Evolutionary conservation across 2,797 vertebrate species (phyloP), one percentile per base, ranked within the genome.

Genomic region (Halcyon leucocephala): DNA sequence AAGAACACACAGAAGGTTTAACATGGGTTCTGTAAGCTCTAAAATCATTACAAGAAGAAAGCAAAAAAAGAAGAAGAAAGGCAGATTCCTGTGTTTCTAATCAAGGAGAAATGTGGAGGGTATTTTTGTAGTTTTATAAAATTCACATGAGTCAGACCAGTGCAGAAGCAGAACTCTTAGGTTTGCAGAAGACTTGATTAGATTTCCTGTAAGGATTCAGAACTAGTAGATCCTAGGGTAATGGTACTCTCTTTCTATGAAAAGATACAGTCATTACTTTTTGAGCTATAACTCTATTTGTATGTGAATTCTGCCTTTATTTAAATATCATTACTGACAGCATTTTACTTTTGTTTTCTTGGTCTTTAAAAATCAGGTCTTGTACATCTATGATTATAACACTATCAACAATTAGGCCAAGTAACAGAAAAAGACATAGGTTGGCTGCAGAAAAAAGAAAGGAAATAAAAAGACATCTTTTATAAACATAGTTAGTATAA

Each of bases 61-160:
- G 2, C 6, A 87, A 51, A 78, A 37, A 39, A 39, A 39, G 37
- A 39, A 37, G 37, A 37, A 39, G 37, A 39, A 77, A 86, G 57
- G 1, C 7, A 74, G 57, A 16, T 48, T 6, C 4, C 72, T 72
- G 6, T 61, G 4, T 76, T 89, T n/a, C 4, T 72, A n/a, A 79
- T 66, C 21, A 70, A 21, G 49, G n/a, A 82, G 25, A 83, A 81
- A 67, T 10, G 6, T 14, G 6, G 14, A 76, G 3, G 6, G 22
- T 74, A 61, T 31, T 29, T 42, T 57, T 33, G 35, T 2, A 39
- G 4, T 2, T 31, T 70, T 46, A 71, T 39, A 2, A 70, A 83
- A 64, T 60, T 12, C 18, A 17, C 0, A 1, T 4, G 3, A 31
- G 7, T 21, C 58, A 14, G 26, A 55, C 4, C 6, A 41, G 9